Conservation (phyloP, 1,140 invertebrate species). For the Solen grandis region DNA sequence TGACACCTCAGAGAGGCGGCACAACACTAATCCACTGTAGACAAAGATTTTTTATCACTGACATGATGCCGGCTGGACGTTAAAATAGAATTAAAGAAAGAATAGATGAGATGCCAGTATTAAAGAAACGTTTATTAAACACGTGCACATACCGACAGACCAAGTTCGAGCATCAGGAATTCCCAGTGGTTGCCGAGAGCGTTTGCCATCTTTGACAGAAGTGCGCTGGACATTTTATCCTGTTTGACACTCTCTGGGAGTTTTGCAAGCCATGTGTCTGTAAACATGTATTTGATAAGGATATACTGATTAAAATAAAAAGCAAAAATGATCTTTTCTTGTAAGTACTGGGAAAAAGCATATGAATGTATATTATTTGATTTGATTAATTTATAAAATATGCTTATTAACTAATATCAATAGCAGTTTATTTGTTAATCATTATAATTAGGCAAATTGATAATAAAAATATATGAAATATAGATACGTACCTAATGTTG, state of each 20-base stretch:
- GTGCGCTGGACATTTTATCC: not conserved
- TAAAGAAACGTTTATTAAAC: too few relatives aligned
- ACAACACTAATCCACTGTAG: not conserved
- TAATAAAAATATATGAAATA: not conserved
- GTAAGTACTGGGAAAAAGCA: not conserved
- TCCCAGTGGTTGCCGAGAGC: slow-evolving; percentile 22
- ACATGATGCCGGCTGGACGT: not conserved
- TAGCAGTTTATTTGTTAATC: too few relatives aligned
- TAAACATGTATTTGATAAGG: not conserved
- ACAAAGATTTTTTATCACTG: not conserved
- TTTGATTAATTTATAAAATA: not conserved
- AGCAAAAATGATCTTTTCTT: not conserved
- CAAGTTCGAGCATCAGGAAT: slow-evolving; percentile 5
- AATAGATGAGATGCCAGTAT: not conserved
- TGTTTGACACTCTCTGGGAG: not conserved
- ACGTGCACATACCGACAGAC: not conserved
- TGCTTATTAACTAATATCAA: not conserved
- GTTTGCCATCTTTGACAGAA: not conserved
- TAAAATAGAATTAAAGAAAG: not conserved
- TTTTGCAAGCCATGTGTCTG: slow-evolving; percentile 7
- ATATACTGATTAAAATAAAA: not conserved
- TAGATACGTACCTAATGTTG: slow-evolving; percentile 4
- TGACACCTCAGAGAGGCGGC: too few relatives aligned
- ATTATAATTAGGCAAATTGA: not conserved
- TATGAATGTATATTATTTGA: not conserved